A percentile compares a stretch with the other conserved stretches of the same genome.
Evolutionary conservation across 2,797 vertebrate genomes (phyloP).

Genomic region (Xiphophorus birchmanni): DNA sequence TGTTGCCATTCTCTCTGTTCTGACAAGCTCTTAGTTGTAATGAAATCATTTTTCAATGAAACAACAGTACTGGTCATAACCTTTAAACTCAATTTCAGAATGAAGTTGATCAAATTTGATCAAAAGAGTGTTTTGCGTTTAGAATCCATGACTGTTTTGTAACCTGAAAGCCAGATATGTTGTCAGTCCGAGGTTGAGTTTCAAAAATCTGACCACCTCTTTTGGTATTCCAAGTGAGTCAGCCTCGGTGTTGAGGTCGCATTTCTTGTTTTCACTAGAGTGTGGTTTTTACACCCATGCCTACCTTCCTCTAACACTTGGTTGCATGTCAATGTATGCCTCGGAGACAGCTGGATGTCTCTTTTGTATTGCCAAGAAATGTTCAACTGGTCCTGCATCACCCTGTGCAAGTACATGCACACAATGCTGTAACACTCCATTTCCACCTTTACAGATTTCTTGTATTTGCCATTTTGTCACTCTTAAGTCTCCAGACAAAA

Average conservation of each 20-base stretch:
- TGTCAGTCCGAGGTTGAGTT: constrained; percentile 20
- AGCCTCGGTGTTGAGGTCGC: constrained; percentile 25
- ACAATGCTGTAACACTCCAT: not conserved
- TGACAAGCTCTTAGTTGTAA: not conserved
- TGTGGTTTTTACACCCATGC: constrained; percentile 19
- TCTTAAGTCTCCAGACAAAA: not conserved
- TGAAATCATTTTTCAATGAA: not conserved
- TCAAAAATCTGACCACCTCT: constrained; percentile 15
- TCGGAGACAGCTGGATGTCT: constrained; percentile 22
- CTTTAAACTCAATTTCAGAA: not conserved
- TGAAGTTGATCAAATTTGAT: not conserved
- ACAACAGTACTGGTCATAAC: not conserved
- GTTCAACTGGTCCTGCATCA: not conserved
- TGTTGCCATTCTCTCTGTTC: not conserved
- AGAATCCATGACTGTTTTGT: not conserved
- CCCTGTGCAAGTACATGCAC: not conserved
- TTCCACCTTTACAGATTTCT: not conserved
- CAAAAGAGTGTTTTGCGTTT: not conserved
- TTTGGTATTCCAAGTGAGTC: constrained; percentile 8
- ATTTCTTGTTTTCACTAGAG: constrained; percentile 22
- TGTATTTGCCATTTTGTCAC: not conserved
- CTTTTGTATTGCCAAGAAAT: constrained; percentile 1
- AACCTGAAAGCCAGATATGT: constrained; percentile 27
- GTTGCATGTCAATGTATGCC: constrained; percentile 10
- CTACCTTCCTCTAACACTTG: constrained; percentile 27